These are phyloP conservation scores for Acrobasis repandana DNA, from an alignment of 2,888 invertebrate genomes.

Conservation along the genomic window DNA sequence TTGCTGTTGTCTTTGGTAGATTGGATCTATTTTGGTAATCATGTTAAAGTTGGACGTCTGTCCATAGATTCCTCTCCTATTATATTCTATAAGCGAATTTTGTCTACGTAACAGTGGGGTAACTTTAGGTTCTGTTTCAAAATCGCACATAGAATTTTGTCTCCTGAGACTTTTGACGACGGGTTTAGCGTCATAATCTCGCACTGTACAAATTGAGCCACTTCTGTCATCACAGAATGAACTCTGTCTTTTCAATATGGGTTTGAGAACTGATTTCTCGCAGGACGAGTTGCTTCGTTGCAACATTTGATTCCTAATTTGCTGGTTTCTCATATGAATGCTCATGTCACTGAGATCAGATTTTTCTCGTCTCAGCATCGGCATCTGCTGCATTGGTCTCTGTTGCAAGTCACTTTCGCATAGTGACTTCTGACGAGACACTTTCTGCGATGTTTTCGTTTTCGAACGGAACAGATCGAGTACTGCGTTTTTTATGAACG, in stretches of 20 bases:
- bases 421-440: conserved; percentile 77
- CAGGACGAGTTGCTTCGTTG: conserved; percentile 79
- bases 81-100: conserved; percentile 80
- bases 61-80: conserved; percentile 74
- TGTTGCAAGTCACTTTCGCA: conserved; percentile 77
- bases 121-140: conserved; percentile 81
- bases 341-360: conserved; percentile 73
- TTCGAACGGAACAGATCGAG: conserved; percentile 80
- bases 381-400: conserved; percentile 60
- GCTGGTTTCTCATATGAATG: conserved; percentile 70
- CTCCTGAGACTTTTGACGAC: conserved; percentile 65
- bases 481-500: conserved; percentile 80
- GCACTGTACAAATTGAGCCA: conserved; percentile 71
- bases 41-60: conserved; percentile 77
- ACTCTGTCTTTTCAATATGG: conserved; percentile 76
- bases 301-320: conserved; percentile 75
- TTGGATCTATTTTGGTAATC: conserved; percentile 82
- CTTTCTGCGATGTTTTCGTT: conserved; percentile 76
- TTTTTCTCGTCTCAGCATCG: conserved; percentile 74
- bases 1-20: conserved; percentile 81
- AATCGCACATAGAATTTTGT: conserved; percentile 80
- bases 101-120: conserved; percentile 79
- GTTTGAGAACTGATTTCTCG: conserved; percentile 73
- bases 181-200: conserved; percentile 75
- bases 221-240: conserved; percentile 78